Conservation (phyloP, 2,888 invertebrate species). For the Eupithecia abbreviata region DNA sequence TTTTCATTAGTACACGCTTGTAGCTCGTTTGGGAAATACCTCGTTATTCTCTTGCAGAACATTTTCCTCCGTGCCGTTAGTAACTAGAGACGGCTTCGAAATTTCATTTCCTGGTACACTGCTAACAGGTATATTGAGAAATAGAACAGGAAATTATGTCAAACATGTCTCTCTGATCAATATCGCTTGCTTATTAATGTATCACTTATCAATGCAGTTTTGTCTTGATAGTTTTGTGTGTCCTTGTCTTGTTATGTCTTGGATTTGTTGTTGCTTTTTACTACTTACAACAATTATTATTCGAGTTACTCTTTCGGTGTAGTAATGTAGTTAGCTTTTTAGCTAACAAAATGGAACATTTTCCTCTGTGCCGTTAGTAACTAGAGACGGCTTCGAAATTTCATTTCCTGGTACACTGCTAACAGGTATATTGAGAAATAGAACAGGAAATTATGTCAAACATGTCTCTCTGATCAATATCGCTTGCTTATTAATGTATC, state of each 20-base stretch:
- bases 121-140: conserved; percentile 1
- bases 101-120: not conserved
- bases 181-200: not conserved
- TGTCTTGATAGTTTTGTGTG: not conserved
- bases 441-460: not conserved
- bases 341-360: too few species aligned
- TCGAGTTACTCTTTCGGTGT: not conserved
- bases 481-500: not conserved
- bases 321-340: too few species aligned
- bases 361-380: not conserved
- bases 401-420: not conserved
- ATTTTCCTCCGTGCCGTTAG: not conserved
- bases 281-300: not conserved
- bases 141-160: conserved; percentile 2
- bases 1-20: not conserved
- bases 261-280: not conserved
- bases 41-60: not conserved
- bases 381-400: not conserved
- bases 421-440: not conserved
- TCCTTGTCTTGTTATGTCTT: not conserved
- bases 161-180: not conserved
- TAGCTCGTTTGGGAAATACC: not conserved
- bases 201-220: not conserved
- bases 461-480: not conserved
- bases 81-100: not conserved